Evolutionary conservation across 2,888 invertebrate genomes (phyloP).

Genomic region (Bibio marci): DNA sequence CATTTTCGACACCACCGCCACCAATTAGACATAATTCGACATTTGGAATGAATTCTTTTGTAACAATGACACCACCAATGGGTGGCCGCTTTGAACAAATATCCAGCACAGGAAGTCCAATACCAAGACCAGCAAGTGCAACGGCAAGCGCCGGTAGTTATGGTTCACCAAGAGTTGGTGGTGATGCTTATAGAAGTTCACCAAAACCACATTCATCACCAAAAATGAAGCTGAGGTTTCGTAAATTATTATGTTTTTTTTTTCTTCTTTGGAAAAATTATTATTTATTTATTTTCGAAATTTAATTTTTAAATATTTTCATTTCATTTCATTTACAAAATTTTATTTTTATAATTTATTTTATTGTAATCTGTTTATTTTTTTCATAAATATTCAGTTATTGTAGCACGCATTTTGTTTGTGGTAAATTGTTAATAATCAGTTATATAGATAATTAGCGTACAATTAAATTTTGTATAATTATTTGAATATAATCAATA

Average conservation of each 20-base stretch:
- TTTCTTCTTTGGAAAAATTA: too few relatives aligned
- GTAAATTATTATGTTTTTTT: constrained; percentile 6
- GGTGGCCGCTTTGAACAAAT: constrained; percentile 35
- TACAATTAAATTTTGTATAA: too few relatives aligned
- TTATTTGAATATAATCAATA: too few relatives aligned
- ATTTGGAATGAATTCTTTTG: constrained; percentile 33
- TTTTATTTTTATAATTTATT: too few relatives aligned
- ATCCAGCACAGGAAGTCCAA: constrained; percentile 34
- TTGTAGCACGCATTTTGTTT: too few relatives aligned
- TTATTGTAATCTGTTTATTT: too few relatives aligned
- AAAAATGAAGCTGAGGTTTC: constrained; percentile 80
- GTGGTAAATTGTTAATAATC: too few relatives aligned
- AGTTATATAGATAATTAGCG: too few relatives aligned
- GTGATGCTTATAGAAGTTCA: constrained; percentile 29
- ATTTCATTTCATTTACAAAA: too few relatives aligned
- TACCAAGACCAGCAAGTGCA: constrained; percentile 37
- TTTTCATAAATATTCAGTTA: too few relatives aligned
- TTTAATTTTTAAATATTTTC: too few relatives aligned
- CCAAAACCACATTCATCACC: constrained; percentile 64
- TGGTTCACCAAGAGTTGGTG: constrained; percentile 38
- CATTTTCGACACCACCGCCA: constrained; percentile 54
- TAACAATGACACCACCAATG: constrained; percentile 52
- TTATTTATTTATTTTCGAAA: too few relatives aligned
- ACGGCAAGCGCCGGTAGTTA: constrained; percentile 38
- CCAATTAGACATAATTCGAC: constrained; percentile 37